phyloP scores from a whole-genome alignment of 2,888 invertebrate species.

The Polyommatus iphigenia region DNA sequence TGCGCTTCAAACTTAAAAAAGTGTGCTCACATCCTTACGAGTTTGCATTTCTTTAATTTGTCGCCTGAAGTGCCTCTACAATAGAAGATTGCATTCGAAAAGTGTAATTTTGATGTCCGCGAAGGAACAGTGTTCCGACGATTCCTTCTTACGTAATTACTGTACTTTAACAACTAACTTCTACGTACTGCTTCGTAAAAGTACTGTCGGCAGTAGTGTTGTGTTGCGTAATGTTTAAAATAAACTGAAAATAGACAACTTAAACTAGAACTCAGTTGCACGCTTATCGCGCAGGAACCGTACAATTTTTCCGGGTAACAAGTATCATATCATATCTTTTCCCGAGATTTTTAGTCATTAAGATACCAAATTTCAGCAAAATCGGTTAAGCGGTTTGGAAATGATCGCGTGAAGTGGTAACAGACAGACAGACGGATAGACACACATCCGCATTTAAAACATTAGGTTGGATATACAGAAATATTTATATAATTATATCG shows the following conservation, averaged over 20 bases:
- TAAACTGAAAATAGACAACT: background rate
- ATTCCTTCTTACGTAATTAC: conserved; percentile 38
- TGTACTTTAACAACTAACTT: conserved; percentile 37
- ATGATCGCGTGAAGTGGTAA: too few species aligned
- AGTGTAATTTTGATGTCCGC: conserved; percentile 29
- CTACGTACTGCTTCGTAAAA: conserved; percentile 21
- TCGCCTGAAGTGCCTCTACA: conserved; percentile 11
- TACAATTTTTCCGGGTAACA: background rate
- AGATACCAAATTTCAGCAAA: too few species aligned
- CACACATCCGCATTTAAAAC: too few species aligned
- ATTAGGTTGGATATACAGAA: too few species aligned
- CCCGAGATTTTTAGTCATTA: too few species aligned
- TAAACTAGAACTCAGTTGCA: background rate
- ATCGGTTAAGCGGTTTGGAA: too few species aligned
- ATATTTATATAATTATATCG: too few species aligned
- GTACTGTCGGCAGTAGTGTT: background rate
- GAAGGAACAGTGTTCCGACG: conserved; percentile 28
- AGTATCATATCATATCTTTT: too few species aligned
- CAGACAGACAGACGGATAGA: too few species aligned
- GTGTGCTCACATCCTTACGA: too few species aligned
- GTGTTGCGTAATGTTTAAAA: background rate
- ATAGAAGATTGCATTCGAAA: conserved; percentile 22
- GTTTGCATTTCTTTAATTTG: background rate
- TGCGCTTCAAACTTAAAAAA: background rate
- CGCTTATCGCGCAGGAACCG: background rate